Percentiles rank a stretch among this genome's conserved stretches.
Evolutionary conservation across 2,797 vertebrate species (phyloP).

Genomic region (Gadopsis marmoratus): DNA sequence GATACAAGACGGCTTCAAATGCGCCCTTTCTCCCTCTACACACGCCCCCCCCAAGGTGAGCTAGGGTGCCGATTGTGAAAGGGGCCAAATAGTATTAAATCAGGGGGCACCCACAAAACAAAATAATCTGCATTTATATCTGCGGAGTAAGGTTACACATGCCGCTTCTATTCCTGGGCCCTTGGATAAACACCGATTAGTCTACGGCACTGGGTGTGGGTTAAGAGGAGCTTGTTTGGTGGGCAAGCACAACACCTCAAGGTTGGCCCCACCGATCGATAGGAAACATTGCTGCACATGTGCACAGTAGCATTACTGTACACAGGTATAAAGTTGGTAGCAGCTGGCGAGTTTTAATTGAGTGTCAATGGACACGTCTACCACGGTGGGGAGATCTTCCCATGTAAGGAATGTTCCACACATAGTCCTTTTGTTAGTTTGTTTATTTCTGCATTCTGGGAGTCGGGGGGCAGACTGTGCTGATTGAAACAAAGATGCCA

Average conservation of each 20-base stretch:
- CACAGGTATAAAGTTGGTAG: slow-evolving; percentile 45
- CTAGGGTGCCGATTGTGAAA: slow-evolving; percentile 61
- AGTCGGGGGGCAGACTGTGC: slow-evolving; percentile 45
- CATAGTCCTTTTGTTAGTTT: slow-evolving; percentile 77
- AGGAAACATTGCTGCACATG: slow-evolving; percentile 67
- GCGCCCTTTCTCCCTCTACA: slow-evolving; percentile 64
- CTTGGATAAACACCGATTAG: slow-evolving; percentile 81
- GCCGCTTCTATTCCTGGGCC: slow-evolving; percentile 74
- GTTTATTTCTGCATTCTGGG: slow-evolving; percentile 69
- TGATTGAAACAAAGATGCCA: slow-evolving; percentile 75
- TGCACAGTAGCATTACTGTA: slow-evolving; percentile 75
- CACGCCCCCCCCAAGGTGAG: slow-evolving; percentile 55
- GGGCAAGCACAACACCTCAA: slow-evolving; percentile 70
- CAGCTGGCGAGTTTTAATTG: slow-evolving; percentile 71
- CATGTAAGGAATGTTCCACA: slow-evolving; percentile 66
- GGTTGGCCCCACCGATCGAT: slow-evolving; percentile 76
- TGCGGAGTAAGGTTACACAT: slow-evolving; percentile 72
- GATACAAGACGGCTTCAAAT: slow-evolving; percentile 67
- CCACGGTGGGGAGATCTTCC: slow-evolving; percentile 59
- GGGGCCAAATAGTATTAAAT: slow-evolving; percentile 74
- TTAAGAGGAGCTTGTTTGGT: slow-evolving; percentile 79
- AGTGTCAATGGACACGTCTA: slow-evolving; percentile 74
- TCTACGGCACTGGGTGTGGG: slow-evolving; percentile 61
- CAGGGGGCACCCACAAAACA: slow-evolving; percentile 73
- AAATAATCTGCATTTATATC: slow-evolving; percentile 80